Evolutionary conservation across 2,888 invertebrate species (phyloP).

Genomic region (Acanthococcus lagerstroemiae): DNA sequence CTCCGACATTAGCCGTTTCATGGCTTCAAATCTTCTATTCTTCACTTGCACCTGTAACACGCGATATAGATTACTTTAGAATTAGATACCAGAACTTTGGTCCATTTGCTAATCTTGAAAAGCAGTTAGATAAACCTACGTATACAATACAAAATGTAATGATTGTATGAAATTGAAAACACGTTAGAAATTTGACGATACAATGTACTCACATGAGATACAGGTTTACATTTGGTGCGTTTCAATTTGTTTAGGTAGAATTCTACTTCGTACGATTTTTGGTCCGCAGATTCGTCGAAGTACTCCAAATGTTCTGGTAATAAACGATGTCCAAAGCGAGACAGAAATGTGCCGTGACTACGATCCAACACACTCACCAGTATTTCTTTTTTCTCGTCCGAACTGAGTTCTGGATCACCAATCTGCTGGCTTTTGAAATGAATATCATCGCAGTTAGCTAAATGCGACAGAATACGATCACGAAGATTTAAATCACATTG

Average conservation of each 20-base stretch:
- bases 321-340: conserved; percentile 65
- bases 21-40: conserved; percentile 72
- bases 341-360: conserved; percentile 60
- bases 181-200: too few relatives aligned
- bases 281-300: conserved; percentile 47
- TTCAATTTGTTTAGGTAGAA: conserved; percentile 55
- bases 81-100: not conserved
- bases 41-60: conserved; percentile 51
- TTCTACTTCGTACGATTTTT: conserved; percentile 48
- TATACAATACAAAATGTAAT: too few relatives aligned
- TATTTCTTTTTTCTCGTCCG: conserved; percentile 58
- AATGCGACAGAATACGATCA: not conserved
- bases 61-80: not conserved
- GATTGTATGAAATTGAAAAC: too few relatives aligned
- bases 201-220: not conserved
- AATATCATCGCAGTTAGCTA: conserved; percentile 1
- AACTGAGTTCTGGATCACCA: conserved; percentile 61
- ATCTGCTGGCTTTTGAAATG: conserved; percentile 73
- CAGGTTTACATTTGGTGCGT: conserved; percentile 40
- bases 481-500: too few relatives aligned
- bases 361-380: conserved; percentile 54
- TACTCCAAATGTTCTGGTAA: conserved; percentile 56
- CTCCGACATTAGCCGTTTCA: conserved; percentile 57
- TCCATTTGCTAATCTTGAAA: not conserved
- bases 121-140: too few relatives aligned